Evolutionary conservation across 2,888 invertebrate genomes (phyloP), one percentile per base, ranked within the genome.

Genomic region (Oxyscelio sp.): DNA sequence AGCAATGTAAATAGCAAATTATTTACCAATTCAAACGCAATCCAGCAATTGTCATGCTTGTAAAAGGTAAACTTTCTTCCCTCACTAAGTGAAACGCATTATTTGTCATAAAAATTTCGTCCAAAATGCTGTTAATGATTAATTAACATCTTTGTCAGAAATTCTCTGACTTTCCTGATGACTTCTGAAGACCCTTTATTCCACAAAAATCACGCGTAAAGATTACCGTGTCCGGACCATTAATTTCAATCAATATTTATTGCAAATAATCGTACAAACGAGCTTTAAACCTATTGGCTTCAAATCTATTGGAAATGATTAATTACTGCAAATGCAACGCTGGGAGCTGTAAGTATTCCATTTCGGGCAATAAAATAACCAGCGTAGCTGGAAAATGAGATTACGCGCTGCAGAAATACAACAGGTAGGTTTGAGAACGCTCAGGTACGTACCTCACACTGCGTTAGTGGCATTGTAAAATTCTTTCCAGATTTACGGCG

Each of bases 371-470:
- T 61, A 66, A 80, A 59, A 66, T 74, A 52, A 80, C 56, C 80
- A 71, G 80, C 66, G 80, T 74, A 80, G 52, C 73, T 54, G 80
- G 65, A 80, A 73, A 80, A 80, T 59, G 31, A 56, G 66, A 80
- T 80, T 80, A 80, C 45, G 56, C 71, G 80, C 58, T 43, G 27
- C 9, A 50, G 48, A n/a, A 65, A 59, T 19, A 50, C 34, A 34
- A 50, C 61, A 58, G 59, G 63, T 63, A 59, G 40, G 17, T 58
- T 40, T 52, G 56, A 58, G 52, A 58, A 48, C 48, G 66, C 52
- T 73, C 65, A 58, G 79, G 71, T 73, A 24, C 50, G 19, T 73
- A 73, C 52, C 59, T 61, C 38, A 11, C 73, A 74, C 31, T 31
- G 65, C 56, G 66, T 73, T 52, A 24, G 45, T 59, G 52, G 59